phyloP scores from a whole-genome alignment of 2,888 invertebrate genomes.

The Chaetogeoica ovagalla region DNA sequence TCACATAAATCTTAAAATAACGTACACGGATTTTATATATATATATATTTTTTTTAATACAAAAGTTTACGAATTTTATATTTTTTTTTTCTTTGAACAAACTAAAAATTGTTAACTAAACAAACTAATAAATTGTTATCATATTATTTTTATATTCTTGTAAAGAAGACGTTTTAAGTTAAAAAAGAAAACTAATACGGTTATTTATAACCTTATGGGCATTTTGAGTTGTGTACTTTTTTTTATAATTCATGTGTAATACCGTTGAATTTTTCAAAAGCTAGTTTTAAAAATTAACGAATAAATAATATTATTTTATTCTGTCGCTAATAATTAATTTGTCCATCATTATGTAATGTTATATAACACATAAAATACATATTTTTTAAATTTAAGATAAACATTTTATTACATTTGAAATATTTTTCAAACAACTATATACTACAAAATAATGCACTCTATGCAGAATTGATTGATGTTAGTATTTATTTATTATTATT shows the following conservation, averaged over 20 bases:
- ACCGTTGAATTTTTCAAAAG: not conserved
- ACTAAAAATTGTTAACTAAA: conserved; percentile 36
- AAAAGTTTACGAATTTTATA: conserved; percentile 21
- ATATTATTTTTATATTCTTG: conserved; percentile 40
- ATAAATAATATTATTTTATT: too few species aligned
- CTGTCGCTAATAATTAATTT: not conserved
- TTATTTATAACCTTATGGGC: conserved; percentile 18
- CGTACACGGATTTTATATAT: conserved; percentile 9
- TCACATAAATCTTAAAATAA: not conserved
- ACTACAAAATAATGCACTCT: too few species aligned
- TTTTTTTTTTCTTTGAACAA: conserved; percentile 39
- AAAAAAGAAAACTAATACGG: conserved; percentile 7
- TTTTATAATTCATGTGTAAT: conserved; percentile 2
- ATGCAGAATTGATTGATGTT: too few species aligned
- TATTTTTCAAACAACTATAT: too few species aligned
- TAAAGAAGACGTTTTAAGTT: conserved; percentile 38
- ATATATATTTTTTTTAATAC: conserved; percentile 18
- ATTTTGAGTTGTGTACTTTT: not conserved
- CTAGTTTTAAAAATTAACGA: not conserved
- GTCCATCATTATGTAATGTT: not conserved
- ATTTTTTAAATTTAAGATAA: too few species aligned
- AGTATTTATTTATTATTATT: too few species aligned
- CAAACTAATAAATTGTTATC: conserved; percentile 29
- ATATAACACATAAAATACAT: not conserved
- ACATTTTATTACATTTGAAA: too few species aligned